Base-by-base conservation (phyloP, 1,140 invertebrate genomes). In the Philotrypesis tridentata region DNA sequence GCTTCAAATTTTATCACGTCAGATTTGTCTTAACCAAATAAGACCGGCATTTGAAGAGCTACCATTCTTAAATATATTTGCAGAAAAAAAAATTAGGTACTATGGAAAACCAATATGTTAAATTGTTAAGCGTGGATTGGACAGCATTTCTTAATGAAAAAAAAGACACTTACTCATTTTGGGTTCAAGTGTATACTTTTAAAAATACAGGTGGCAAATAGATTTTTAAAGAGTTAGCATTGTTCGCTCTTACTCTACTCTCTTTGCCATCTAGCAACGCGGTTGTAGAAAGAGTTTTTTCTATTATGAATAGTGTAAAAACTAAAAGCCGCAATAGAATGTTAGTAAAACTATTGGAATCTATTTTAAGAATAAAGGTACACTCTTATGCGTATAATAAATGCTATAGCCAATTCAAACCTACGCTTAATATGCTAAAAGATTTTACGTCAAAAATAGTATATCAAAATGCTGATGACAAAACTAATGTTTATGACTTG, bases 281-380 rank as follows among this genome's bases (percentile, higher is more conserved):
- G 5, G 40, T 77, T 29, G 74, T 85, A 5, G 82, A 85, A 79
- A 78, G 79, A 48, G 68, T 72, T 8, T 85, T 85, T 82, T 83
- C 84, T 21, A 72, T 82, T 27, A 85, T 85, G 84, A 85, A 85
- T 67, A 48, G 31, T n/a, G 55, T 83, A 21, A 85, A 85, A 83
- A 83, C 72, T 33, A 83, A 85, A 55, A 27, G 63, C 14, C 27
- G 84, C 23, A 85, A 85, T 61, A 83, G 37, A 48, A 60, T 85
- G 73, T n/a, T 17, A 29, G 23, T 25, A 8, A n/a, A 61, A 61
- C 17, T 79, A 21, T 70, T 84, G 37, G 55, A 82, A 60, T 65
- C 83, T 5, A 63, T 84, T 48, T 21, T 84, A 21, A 43, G 80
- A 33, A 82, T 84, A 23, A 81, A 71, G 40, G 37, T 84, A 29